Conservation (phyloP, 1,140 invertebrate genomes). For the Drosophila kikkawai region DNA sequence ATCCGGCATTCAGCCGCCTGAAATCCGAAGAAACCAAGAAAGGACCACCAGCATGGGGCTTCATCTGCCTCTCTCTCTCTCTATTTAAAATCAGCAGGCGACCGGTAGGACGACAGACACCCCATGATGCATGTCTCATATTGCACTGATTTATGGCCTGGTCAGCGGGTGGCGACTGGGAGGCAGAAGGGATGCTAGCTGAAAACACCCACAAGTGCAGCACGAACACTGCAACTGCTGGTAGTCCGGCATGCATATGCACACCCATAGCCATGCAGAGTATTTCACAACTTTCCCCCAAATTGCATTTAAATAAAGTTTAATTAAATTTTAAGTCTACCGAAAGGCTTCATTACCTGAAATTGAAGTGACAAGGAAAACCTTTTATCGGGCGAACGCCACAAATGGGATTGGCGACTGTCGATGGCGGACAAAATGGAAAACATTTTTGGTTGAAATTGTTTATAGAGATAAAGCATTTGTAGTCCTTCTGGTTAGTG, state of each 20-base stretch:
- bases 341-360: conserved; percentile 26
- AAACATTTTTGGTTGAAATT: neutral
- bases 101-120: conserved; percentile 29
- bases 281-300: conserved; percentile 35
- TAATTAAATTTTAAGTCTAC: conserved; percentile 41
- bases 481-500: no score
- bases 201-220: conserved; percentile 22
- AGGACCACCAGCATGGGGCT: conserved; percentile 45
- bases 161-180: conserved; percentile 20
- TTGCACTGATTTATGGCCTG: conserved; percentile 54
- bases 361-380: conserved; percentile 31
- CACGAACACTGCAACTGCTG: conserved; percentile 21
- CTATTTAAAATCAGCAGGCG: conserved; percentile 12
- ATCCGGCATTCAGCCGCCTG: conserved; percentile 44
- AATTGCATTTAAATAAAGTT: conserved; percentile 46
- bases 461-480: neutral
- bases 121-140: conserved; percentile 54
- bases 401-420: conserved; percentile 14
- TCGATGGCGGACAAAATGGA: neutral
- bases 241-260: conserved; percentile 2
- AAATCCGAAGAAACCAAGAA: conserved; percentile 50
- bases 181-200: neutral
- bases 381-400: conserved; percentile 28
- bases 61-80: conserved; percentile 13
- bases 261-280: conserved; percentile 1